Evolutionary conservation across 2,113 vertebrate genomes (phyloP), one percentile per base, ranked within the genome.

Genomic region (Apodemus speciosus): DNA sequence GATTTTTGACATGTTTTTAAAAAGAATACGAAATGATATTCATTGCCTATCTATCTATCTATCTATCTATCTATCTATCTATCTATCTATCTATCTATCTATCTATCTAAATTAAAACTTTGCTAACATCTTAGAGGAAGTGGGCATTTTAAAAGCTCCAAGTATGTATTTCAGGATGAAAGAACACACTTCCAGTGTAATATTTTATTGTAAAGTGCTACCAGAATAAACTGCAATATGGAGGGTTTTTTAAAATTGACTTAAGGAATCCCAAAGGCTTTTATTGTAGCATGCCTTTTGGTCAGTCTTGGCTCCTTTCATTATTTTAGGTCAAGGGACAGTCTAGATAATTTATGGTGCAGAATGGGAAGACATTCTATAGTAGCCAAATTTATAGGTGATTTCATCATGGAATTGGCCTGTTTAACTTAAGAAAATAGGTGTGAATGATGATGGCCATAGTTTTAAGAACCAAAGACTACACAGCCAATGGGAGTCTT

Each of bases 391-490:
- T 94, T 93, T 96, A 95, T 91, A 92, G 58, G 16, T 23, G 35
- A 72, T 92, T 96, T 96, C 95, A 92, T 94, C 64, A 71, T 89
- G 79, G 95, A 96, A 94, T 69, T 92, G 87, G 86, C 92, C 96
- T 97, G 92, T 90, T 96, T 96, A 97, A 95, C 95, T 95, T 96
- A 94, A 95, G 79, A 95, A 95, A 93, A 96, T 93, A 97, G 94
- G 93, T 96, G 94, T 96, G 95, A 97, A 95, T 95, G 94, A 94
- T 93, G 96, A 87, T 92, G 92, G 90, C 93, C 95, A 95, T 92
- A 79, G 87, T 93, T 95, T 95, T 85, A 58, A 95, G 85, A 92
- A 94, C 79, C 75, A 79, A 96, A 86, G 90, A 66, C 53, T 49
- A 77, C 87, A 92, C 46, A 93, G 71, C 94, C 43, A 73, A 80